phyloP scores from a whole-genome alignment of 2,113 vertebrate species.

The Coturnix japonica region DNA sequence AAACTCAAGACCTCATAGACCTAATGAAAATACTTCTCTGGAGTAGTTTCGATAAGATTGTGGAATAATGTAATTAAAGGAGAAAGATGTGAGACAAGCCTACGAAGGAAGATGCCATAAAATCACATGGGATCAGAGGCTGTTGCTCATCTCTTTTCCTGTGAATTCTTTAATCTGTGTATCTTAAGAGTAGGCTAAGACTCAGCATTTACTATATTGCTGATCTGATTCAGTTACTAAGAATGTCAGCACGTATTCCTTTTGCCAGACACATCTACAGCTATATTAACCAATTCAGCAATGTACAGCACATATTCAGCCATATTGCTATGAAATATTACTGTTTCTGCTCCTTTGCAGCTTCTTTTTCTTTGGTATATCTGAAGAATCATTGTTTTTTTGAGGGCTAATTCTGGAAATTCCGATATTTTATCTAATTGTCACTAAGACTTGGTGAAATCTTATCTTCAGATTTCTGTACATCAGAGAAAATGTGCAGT shows the following conservation, averaged over 20 bases:
- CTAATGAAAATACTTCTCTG: background rate
- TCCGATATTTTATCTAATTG: background rate
- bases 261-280: background rate
- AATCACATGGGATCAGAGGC: background rate
- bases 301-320: background rate
- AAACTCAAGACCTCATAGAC: background rate
- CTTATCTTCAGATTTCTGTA: background rate
- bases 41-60: background rate
- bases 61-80: too few species aligned
- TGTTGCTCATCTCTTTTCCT: background rate
- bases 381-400: background rate
- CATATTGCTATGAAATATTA: background rate
- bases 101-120: background rate
- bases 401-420: background rate
- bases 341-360: background rate
- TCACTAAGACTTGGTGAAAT: background rate
- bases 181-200: background rate
- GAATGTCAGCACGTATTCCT: background rate
- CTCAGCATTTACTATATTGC: background rate
- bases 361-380: background rate
- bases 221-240: background rate
- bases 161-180: background rate
- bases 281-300: background rate
- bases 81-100: background rate
- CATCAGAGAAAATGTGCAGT: background rate